Evolutionary conservation across 2,113 vertebrate genomes (phyloP), one percentile per base, ranked within the genome.

Genomic region (Bubalus kerabau): DNA sequence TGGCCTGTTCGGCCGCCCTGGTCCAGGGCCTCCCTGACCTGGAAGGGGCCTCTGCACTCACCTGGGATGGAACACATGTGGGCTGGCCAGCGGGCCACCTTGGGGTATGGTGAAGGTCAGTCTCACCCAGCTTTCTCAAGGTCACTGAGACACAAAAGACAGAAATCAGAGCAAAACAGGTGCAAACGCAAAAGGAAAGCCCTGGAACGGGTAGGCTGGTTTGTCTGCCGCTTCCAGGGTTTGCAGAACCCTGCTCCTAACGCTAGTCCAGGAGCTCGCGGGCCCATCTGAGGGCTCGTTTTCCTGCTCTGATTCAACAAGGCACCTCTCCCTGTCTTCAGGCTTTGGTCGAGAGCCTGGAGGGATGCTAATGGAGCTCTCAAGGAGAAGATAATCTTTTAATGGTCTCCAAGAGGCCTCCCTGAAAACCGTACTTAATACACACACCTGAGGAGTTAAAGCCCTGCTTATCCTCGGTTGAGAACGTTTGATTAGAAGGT

Each of bases 231-330:
- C 95, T 83, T 80, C 83, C 71, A 15, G 59, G 71, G 67, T 92
- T 95, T 26, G 74, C 17, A 26, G 32, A 64, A 52, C 82, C 46
- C 21, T 86, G 43, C 26, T 46, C 81, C 71, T 94, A 91, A 90
- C 76, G 96, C 71, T 67, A 93, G 40, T 74, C 95, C 96, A 91
- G 28, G 83, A 92, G 46, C 56, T 92, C 91, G 89, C 78, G 32
- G 83, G 86, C 40, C 94, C 30, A 9, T 26, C 90, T 40, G 90
- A 94, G 98, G 97, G 85, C 85, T 91, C 95, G 43, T 93, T 95
- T 93, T 80, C 87, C 86, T 46, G n/a, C 85, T 46, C 78, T 71
- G 19, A 92, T 71, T n/a, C 30, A 1, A 81, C 48, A 21, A 7
- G 88, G 46, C 32, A 0, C 78, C 83, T 60, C 93, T 32, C 81